Conservation (phyloP, 2,113 vertebrate species). For the Mohoua ochrocephala region DNA sequence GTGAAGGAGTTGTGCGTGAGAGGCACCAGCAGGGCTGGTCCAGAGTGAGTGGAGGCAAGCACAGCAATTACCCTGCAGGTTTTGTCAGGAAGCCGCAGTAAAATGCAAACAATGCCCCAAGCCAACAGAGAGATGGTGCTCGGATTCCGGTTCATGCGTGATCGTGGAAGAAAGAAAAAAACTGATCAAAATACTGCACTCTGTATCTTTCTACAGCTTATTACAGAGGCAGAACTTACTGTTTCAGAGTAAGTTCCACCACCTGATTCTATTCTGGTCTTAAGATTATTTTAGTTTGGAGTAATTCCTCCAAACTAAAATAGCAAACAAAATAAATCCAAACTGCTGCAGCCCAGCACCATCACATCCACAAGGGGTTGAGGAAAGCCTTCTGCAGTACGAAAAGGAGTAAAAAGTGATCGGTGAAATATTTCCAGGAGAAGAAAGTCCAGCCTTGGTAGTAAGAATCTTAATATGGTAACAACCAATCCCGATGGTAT, state of each 20-base stretch:
- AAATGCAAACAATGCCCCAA: fast-evolving
- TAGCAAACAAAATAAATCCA: not conserved
- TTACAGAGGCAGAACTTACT: not conserved
- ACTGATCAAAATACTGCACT: not conserved
- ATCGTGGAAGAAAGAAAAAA: not conserved
- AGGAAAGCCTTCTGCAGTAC: not conserved
- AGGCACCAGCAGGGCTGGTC: not conserved
- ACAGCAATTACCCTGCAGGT: not conserved
- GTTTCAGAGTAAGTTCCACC: not conserved
- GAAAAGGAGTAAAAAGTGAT: not conserved
- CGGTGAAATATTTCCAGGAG: not conserved
- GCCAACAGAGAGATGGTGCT: not conserved
- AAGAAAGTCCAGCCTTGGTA: not conserved
- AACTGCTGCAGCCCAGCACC: not conserved
- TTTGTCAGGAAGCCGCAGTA: not conserved
- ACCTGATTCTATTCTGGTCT: not conserved
- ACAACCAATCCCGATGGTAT: not conserved
- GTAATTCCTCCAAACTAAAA: not conserved
- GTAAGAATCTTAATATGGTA: not conserved
- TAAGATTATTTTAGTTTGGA: not conserved
- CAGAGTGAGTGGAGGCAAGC: not conserved
- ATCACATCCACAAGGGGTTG: not conserved
- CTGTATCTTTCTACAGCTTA: not conserved
- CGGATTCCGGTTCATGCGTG: not conserved
- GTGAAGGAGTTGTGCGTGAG: not conserved